These are phyloP conservation scores for Clarias pachynema DNA, from an alignment of 2,797 vertebrate genomes.

Conservation along the genomic window DNA sequence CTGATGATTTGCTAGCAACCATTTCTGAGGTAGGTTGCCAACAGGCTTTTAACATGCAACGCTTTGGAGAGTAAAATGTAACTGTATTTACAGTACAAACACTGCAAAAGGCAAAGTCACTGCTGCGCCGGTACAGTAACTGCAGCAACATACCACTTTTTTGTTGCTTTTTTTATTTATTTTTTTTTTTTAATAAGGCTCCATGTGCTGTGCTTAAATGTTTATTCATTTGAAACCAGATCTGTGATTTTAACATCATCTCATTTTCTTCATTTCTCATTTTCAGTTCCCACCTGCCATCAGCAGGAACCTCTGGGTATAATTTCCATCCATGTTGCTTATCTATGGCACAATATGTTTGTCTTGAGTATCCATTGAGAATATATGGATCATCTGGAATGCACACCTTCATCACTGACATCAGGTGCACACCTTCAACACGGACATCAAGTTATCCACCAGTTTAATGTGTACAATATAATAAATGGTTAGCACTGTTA, in stretches of 20 bases:
- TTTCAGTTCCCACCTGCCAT: neutral
- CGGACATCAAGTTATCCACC: neutral
- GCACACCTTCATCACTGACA: neutral
- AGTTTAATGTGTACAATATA: neutral
- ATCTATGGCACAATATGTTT: neutral
- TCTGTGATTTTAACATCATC: neutral
- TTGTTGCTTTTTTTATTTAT: no score
- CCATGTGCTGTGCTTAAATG: neutral
- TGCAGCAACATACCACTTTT: neutral
- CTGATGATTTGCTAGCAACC: neutral
- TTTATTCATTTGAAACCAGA: neutral
- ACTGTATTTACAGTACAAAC: neutral
- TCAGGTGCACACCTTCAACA: neutral
- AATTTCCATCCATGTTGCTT: neutral
- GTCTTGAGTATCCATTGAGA: neutral
- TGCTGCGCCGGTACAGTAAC: neutral
- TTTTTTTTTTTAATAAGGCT: neutral
- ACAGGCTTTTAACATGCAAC: neutral
- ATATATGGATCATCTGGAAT: neutral
- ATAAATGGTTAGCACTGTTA: neutral
- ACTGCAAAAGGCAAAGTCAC: neutral
- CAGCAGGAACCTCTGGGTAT: neutral
- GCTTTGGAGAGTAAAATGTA: neutral
- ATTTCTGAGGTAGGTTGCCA: neutral
- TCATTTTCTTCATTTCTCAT: neutral